A percentile compares a stretch with the other conserved stretches of the same genome.
phyloP scores from a whole-genome alignment of 2,797 vertebrate species.

The Mormyrus hasselquistii region DNA sequence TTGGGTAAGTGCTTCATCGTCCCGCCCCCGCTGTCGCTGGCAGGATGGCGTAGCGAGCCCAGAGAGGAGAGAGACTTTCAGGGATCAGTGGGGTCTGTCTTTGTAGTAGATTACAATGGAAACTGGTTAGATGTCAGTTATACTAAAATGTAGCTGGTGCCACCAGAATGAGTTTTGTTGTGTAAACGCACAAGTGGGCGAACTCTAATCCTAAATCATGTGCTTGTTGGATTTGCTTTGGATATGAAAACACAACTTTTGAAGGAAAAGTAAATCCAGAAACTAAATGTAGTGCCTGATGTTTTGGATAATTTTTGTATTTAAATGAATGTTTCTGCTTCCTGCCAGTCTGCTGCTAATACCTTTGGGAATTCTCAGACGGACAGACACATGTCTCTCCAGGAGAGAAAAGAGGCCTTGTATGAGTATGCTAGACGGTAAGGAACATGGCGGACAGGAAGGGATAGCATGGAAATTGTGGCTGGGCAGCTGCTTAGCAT shows the following conservation, averaged over 20 bases:
- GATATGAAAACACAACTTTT: neutral
- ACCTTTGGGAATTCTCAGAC: slow-evolving; percentile 78
- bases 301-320: neutral
- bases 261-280: neutral
- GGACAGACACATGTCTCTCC: slow-evolving; percentile 87
- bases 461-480: neutral
- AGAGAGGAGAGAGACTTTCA: neutral
- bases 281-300: neutral
- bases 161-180: neutral
- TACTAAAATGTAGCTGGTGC: neutral
- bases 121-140: neutral
- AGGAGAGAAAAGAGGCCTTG: slow-evolving; percentile 84
- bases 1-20: slow-evolving; percentile 5
- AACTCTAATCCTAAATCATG: neutral
- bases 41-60: neutral
- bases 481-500: neutral
- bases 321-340: slow-evolving; percentile 8
- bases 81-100: neutral
- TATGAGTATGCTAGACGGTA: slow-evolving; percentile 88
- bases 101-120: neutral
- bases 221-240: neutral
- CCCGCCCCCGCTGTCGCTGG: neutral
- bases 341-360: slow-evolving; percentile 66
- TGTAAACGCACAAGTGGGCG: neutral
- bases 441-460: slow-evolving; percentile 29